Evolutionary conservation across 1,140 invertebrate species (phyloP), one percentile per base, ranked within the genome.

Genomic region (Teleogryllus occipitalis): DNA sequence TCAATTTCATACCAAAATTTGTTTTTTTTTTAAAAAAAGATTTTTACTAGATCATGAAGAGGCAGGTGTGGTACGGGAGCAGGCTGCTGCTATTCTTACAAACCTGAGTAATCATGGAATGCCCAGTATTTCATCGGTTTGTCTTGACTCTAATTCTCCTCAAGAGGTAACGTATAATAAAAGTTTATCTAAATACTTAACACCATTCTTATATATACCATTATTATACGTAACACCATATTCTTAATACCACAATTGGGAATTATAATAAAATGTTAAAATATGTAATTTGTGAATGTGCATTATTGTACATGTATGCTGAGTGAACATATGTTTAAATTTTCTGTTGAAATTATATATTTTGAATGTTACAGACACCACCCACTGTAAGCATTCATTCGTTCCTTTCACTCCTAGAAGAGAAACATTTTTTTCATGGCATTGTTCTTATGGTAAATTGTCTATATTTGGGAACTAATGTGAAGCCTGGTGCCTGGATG

Each of bases 1-100:
- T 14, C 10, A 65, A 0, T 10, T 65, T 14, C 10, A 65, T 65
- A 7, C 49, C 18, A 18, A 65, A 65, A 65, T 65, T 14, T 65
- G 54, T 18, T 65, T 1, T 0, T 65, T 14, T 65, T 1, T 65
- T 2, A 3, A 3, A 1, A 3, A 65, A 14, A 82, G 82, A 15
- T 81, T 86, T 77, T 73, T 88, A n/a, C 77, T 85, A 10, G 85
- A 87, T 82, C 82, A 86, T 74, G 82, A 82, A 49, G 86, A 88
- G 82, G 83, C 86, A 14, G 83, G 82, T 77, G 81, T 87, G 46
- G 85, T 87, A 8, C 82, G 85, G 74, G 86, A 87, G 81, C 86
- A 86, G 82, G 86, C 86, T 74, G 85, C 84, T 21, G 46, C 83
- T 39, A 81, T 87, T 15, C 82, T 87, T n/a, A 82, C 84, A 1